Evolutionary conservation across 2,113 vertebrate genomes (phyloP).

Genomic region (Corythornis madagascariensis): DNA sequence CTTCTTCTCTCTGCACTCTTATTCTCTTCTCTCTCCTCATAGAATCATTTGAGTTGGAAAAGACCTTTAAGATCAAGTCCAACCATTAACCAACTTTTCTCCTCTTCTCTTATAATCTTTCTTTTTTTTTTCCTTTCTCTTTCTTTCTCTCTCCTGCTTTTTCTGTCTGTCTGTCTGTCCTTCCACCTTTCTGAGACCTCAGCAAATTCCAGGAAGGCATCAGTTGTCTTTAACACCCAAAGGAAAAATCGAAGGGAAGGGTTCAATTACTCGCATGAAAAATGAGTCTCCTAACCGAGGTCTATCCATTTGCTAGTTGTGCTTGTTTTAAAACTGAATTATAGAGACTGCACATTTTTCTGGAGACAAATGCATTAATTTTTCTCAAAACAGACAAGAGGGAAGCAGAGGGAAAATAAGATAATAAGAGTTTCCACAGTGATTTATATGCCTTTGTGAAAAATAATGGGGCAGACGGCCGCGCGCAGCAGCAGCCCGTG

Average conservation of each 20-base stretch:
- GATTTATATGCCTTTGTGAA: conserved; percentile 79
- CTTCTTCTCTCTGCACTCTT: background rate
- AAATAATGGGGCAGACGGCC: conserved; percentile 60
- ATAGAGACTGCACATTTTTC: conserved; percentile 69
- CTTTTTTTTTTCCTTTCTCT: no score
- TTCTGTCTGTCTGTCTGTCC: background rate
- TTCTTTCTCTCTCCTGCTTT: background rate
- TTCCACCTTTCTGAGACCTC: conserved; percentile 20
- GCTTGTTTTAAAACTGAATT: conserved; percentile 82
- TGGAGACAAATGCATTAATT: conserved; percentile 79
- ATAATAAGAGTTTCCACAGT: conserved; percentile 78
- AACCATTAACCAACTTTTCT: no score
- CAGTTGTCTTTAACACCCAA: conserved; percentile 76
- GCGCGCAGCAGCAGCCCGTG: background rate
- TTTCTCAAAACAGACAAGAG: conserved; percentile 72
- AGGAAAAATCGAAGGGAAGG: conserved; percentile 76
- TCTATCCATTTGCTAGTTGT: conserved; percentile 65
- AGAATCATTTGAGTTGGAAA: no score
- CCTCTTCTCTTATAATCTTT: no score
- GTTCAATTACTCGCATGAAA: conserved; percentile 78
- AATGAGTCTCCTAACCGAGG: conserved; percentile 71
- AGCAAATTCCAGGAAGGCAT: conserved; percentile 70
- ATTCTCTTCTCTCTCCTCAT: no score
- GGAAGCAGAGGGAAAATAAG: conserved; percentile 76
- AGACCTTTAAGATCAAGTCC: no score